A percentile compares a stretch with the other conserved stretches of the same genome.
phyloP scores from a whole-genome alignment of 1,140 invertebrate genomes.

The Trinorchestia longiramus region DNA sequence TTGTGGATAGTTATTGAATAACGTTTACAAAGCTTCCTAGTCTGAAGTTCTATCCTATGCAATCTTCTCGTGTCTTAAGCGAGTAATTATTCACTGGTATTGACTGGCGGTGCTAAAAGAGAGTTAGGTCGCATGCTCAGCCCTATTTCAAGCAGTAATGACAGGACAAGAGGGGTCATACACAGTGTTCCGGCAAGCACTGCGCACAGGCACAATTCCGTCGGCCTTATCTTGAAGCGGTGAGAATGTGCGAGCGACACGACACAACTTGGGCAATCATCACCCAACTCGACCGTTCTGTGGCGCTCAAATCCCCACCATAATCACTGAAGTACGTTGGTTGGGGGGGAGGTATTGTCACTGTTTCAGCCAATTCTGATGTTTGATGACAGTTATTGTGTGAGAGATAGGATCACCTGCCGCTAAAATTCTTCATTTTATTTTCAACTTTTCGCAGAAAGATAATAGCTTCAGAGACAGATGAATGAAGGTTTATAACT shows the following conservation, averaged over 20 bases:
- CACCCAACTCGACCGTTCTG: neutral
- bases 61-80: neutral
- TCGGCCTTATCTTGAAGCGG: neutral
- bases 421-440: no score
- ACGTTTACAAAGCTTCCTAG: neutral
- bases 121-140: neutral
- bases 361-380: neutral
- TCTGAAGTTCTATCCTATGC: neutral
- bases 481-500: no score
- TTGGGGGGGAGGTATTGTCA: no score
- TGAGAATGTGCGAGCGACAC: neutral
- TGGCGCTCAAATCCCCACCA: neutral
- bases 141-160: conserved; percentile 24
- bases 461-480: no score
- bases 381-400: neutral
- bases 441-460: no score
- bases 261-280: neutral
- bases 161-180: neutral
- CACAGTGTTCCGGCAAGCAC: neutral
- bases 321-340: conserved; percentile 4
- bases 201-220: neutral
- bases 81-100: conserved; percentile 24
- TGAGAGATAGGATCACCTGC: neutral
- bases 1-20: neutral
- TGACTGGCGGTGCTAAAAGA: neutral